Evolutionary conservation across 1,140 invertebrate species (phyloP).

Genomic region (Drosophila pachea): DNA sequence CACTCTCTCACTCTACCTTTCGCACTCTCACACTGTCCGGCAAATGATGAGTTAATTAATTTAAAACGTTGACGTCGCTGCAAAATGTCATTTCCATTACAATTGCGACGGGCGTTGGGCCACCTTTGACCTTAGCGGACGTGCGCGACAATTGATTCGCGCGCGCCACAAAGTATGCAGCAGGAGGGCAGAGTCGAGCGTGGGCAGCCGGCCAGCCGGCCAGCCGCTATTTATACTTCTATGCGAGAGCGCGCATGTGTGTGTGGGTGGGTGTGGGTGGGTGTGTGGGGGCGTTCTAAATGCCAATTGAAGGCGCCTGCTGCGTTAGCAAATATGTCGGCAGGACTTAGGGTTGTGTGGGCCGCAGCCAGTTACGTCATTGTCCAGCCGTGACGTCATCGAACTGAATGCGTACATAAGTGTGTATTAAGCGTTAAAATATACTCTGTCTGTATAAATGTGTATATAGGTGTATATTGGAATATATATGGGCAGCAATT

Average conservation of each 20-base stretch:
- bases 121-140: slow-evolving; percentile 38
- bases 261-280: background rate
- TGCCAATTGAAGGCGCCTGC: slow-evolving; percentile 35
- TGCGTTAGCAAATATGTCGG: slow-evolving; percentile 11
- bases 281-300: slow-evolving; percentile 25
- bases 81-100: slow-evolving; percentile 42
- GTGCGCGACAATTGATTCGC: slow-evolving; percentile 38
- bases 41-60: slow-evolving; percentile 25
- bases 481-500: slow-evolving; percentile 33
- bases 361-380: slow-evolving; percentile 27
- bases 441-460: background rate
- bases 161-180: slow-evolving; percentile 38
- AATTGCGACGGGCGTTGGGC: slow-evolving; percentile 13
- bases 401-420: background rate
- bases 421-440: no score
- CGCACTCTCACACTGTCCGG: background rate
- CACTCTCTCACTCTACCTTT: background rate
- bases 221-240: slow-evolving; percentile 24
- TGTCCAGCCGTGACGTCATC: slow-evolving; percentile 38
- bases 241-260: background rate
- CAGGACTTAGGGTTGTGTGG: slow-evolving; percentile 9
- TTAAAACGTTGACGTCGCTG: slow-evolving; percentile 10
- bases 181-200: background rate
- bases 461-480: background rate
- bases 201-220: background rate